A percentile compares a stretch with the other conserved stretches of the same genome.
phyloP scores from a whole-genome alignment of 2,113 vertebrate genomes.

The Ameiurus melas region DNA sequence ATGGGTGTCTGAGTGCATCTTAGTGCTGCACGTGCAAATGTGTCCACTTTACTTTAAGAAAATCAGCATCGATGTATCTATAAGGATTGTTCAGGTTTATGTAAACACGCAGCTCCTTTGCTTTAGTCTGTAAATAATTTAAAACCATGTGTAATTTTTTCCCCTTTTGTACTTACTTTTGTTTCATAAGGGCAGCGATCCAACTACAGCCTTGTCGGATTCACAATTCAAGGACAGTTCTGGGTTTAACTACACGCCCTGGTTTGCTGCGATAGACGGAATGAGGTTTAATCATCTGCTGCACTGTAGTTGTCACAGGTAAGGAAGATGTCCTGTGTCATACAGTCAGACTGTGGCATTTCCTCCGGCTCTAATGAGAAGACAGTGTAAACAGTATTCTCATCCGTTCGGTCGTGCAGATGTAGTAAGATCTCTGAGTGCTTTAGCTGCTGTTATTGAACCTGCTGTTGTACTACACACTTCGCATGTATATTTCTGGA shows the following conservation, averaged over 20 bases:
- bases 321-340: neutral
- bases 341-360: neutral
- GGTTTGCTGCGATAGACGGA: slow-evolving; percentile 4
- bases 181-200: neutral
- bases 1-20: neutral
- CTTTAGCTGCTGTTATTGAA: neutral
- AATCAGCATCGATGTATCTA: neutral
- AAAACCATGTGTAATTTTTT: neutral
- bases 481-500: neutral
- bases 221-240: neutral
- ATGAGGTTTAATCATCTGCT: slow-evolving; percentile 17
- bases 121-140: neutral
- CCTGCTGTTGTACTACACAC: neutral
- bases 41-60: neutral
- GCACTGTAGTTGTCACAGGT: neutral
- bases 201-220: neutral
- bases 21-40: neutral
- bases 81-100: neutral
- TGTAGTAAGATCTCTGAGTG: neutral
- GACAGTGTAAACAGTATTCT: neutral
- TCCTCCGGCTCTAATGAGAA: neutral
- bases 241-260: neutral
- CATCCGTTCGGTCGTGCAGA: neutral
- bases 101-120: neutral
- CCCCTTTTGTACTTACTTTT: neutral